phyloP scores from a whole-genome alignment of 2,888 invertebrate genomes.

The Mellilla xanthometata region DNA sequence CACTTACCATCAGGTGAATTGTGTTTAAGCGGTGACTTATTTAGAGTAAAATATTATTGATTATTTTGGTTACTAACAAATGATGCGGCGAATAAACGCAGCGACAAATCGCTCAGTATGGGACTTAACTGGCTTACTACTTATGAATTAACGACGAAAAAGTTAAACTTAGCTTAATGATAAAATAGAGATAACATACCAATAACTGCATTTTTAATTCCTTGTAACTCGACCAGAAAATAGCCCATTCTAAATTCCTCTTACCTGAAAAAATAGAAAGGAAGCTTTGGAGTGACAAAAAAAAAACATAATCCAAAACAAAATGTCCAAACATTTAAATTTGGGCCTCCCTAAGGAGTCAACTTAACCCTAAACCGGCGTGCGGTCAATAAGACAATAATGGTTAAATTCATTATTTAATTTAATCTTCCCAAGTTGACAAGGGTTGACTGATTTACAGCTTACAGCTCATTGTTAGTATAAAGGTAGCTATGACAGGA shows the following conservation, averaged over 20 bases:
- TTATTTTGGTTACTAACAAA: too few species aligned
- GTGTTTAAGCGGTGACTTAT: too few species aligned
- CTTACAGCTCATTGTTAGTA: slow-evolving; percentile 29
- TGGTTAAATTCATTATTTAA: slow-evolving; percentile 28
- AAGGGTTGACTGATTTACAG: slow-evolving; percentile 40
- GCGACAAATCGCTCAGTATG: too few species aligned
- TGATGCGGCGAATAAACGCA: too few species aligned
- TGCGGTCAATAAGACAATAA: slow-evolving; percentile 28
- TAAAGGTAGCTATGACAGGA: slow-evolving; percentile 47
- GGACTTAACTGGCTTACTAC: neutral
- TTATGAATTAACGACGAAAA: too few species aligned
- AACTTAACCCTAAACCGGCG: slow-evolving; percentile 29
- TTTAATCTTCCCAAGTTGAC: slow-evolving; percentile 27
- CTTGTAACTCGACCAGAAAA: too few species aligned
- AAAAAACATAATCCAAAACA: slow-evolving; percentile 21
- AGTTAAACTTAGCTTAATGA: too few species aligned
- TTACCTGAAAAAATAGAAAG: slow-evolving; percentile 40
- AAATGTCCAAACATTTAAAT: slow-evolving; percentile 27
- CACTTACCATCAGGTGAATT: too few species aligned
- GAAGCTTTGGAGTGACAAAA: slow-evolving; percentile 23
- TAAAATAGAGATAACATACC: too few species aligned
- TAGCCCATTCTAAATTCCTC: slow-evolving; percentile 21
- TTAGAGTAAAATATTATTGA: too few species aligned
- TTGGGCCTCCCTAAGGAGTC: slow-evolving; percentile 23
- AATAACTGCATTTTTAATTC: too few species aligned